Evolutionary conservation across 2,888 invertebrate species (phyloP), one percentile per base, ranked within the genome.

Genomic region (Autographa gamma): DNA sequence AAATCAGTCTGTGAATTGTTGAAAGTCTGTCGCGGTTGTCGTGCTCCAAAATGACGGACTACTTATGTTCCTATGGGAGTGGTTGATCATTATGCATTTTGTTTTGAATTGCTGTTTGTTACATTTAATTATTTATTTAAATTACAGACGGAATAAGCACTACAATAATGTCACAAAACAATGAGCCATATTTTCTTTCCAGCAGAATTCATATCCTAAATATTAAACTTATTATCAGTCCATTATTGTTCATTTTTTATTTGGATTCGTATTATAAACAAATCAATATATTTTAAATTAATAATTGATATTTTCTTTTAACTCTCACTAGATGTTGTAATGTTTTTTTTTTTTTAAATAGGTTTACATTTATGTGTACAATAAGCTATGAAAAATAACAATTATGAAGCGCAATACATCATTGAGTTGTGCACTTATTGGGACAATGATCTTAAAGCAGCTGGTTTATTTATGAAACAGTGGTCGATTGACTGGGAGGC

Each of bases 381-480:
- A 71, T 58, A 63, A 74, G 56, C 69, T 65, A 54, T 63, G 52
- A 61, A 52, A 76, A 79, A 83, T 77, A 58, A 73, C 76, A 77
- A 79, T 79, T 63, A 68, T 64, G 66, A 73, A 71, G 52, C 67
- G 77, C 69, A 64, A 81, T 81, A 77, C 62, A 81, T 84, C 70
- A 81, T 67, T 70, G 69, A 66, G 70, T 68, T 80, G 71, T 81
- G 84, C 77, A 85, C 82, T 87, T 89, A 86, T 81, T 86, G 83
- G 83, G 83, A 88, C 83, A 85, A 81, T 86, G 85, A 82, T 86
- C 86, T 85, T 84, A 84, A 80, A 85, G 78, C 84, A 84, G 81
- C 64, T 81, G 77, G 76, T 84, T 85, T 85, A 89, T 88, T 88
- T 85, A 88, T 88, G 84, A 85, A 86, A 85, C 83, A 85, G 83